Evolutionary conservation across 1,140 invertebrate genomes (phyloP).

Genomic region (Copidosoma floridanum): DNA sequence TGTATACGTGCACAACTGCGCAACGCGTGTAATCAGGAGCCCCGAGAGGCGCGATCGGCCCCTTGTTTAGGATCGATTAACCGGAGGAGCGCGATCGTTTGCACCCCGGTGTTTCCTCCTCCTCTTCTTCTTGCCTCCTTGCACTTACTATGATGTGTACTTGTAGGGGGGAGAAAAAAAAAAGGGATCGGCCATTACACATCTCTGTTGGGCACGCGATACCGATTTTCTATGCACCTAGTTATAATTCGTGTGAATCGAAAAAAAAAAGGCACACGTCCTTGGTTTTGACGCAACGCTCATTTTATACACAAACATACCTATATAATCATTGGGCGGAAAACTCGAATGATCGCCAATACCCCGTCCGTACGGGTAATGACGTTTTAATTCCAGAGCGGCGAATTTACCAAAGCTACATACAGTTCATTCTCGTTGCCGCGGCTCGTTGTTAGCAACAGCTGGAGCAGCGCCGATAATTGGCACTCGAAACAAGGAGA

Average conservation of each 20-base stretch:
- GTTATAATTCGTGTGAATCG: no score
- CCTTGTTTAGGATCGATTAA: constrained; percentile 6
- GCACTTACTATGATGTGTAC: neutral
- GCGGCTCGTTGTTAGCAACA: no score
- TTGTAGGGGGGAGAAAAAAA: neutral
- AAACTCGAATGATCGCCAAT: no score
- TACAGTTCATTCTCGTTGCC: neutral
- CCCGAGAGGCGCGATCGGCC: neutral
- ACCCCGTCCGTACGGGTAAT: neutral
- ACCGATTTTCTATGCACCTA: no score
- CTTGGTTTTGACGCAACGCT: no score
- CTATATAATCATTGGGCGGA: no score
- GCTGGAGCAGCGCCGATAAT: constrained; percentile 3
- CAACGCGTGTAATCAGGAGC: constrained; percentile 5
- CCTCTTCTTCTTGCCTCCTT: neutral
- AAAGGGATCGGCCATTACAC: neutral
- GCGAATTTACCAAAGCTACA: neutral
- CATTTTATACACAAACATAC: no score
- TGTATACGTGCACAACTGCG: no score
- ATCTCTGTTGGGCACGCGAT: no score
- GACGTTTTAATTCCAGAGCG: constrained; percentile 9
- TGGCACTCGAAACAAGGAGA: constrained; percentile 32
- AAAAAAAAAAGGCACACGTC: no score
- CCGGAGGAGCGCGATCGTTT: neutral
- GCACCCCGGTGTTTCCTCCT: neutral